These are phyloP conservation scores for Heliconius hewitsoni DNA, from an alignment of 1,140 invertebrate genomes.

Conservation along the genomic window DNA sequence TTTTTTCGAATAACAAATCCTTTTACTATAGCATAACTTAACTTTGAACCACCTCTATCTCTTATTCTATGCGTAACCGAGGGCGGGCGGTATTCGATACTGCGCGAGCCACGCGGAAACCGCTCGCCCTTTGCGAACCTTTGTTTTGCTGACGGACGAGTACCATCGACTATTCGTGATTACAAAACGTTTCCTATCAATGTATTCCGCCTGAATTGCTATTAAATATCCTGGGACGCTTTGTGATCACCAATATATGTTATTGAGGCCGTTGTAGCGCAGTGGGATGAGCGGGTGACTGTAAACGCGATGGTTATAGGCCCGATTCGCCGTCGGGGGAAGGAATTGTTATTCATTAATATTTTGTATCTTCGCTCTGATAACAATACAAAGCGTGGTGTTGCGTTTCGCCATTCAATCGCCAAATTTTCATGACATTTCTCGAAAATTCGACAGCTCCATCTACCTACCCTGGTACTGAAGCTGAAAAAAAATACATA, in stretches of 20 bases:
- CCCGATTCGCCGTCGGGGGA: too few relatives aligned
- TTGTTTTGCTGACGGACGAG: constrained; percentile 60
- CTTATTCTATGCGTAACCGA: constrained; percentile 50
- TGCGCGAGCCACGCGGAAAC: constrained; percentile 57
- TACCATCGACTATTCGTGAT: constrained; percentile 43
- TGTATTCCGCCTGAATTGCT: constrained; percentile 16
- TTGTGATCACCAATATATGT: not conserved
- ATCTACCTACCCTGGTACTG: too few relatives aligned
- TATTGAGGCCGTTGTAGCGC: not conserved
- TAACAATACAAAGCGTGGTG: too few relatives aligned
- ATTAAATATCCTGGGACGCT: not conserved
- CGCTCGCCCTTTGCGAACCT: constrained; percentile 68
- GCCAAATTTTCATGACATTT: too few relatives aligned
- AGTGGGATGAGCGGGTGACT: too few relatives aligned
- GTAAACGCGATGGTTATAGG: too few relatives aligned
- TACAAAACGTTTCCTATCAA: constrained; percentile 32
- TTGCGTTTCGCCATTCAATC: too few relatives aligned
- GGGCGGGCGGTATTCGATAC: constrained; percentile 64
- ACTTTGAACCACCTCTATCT: constrained; percentile 23
- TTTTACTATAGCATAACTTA: too few relatives aligned
- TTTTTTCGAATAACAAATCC: too few relatives aligned
- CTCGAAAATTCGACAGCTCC: too few relatives aligned
- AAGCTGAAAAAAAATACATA: not conserved
- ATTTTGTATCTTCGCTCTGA: too few relatives aligned
- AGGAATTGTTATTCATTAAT: too few relatives aligned